Evolutionary conservation across 2,113 vertebrate species (phyloP).

Genomic region (Plestiodon gilberti): DNA sequence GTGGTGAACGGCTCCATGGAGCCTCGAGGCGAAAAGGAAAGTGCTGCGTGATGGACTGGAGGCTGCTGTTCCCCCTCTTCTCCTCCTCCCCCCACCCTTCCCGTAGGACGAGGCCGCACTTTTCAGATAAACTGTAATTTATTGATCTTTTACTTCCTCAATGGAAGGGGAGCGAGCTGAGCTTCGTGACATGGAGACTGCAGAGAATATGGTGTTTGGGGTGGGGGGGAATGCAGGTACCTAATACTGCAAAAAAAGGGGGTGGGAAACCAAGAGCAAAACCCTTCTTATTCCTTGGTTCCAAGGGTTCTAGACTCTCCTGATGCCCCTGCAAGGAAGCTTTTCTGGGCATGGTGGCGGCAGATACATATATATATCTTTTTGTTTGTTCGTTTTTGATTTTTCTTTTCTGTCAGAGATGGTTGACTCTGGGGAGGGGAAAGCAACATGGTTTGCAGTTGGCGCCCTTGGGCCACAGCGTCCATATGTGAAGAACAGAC

Average conservation of each 20-base stretch:
- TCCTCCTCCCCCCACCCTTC: accelerated
- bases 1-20: constrained; percentile 77
- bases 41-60: constrained; percentile 57
- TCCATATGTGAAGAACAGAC: background rate
- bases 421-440: background rate
- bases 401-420: background rate
- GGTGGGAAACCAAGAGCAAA: background rate
- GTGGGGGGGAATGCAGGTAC: background rate
- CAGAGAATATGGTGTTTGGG: constrained; percentile 22
- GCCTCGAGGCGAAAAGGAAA: constrained; percentile 70
- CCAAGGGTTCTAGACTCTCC: background rate
- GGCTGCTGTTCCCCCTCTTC: background rate
- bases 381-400: background rate
- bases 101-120: constrained; percentile 46
- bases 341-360: background rate
- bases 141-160: constrained; percentile 48
- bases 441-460: background rate
- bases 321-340: background rate
- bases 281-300: background rate
- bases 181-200: constrained; percentile 51
- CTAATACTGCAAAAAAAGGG: background rate
- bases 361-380: constrained; percentile 19
- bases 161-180: constrained; percentile 53
- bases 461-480: constrained; percentile 9
- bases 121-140: constrained; percentile 59